Evolutionary conservation across 2,888 invertebrate species (phyloP).

Genomic region (Pollenia amentaria): DNA sequence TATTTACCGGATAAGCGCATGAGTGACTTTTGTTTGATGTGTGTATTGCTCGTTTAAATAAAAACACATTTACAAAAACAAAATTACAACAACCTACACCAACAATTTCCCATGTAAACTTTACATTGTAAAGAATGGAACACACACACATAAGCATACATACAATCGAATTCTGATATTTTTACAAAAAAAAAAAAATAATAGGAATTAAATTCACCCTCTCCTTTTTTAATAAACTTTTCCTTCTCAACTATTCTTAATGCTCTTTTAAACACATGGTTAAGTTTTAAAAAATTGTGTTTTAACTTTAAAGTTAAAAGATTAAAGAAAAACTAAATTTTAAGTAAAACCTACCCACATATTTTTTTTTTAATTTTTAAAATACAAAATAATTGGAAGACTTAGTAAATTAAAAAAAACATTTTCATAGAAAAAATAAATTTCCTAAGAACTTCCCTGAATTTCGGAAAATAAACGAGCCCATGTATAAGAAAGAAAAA

Average conservation of each 20-base stretch:
- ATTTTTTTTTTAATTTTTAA: too few relatives aligned
- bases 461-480: too few relatives aligned
- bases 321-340: conserved; percentile 47
- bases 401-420: neutral
- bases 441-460: too few relatives aligned
- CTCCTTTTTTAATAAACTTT: conserved; percentile 5
- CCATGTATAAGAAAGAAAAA: too few relatives aligned
- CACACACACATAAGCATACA: neutral
- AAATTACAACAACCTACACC: conserved; percentile 61
- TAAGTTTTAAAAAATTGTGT: conserved; percentile 10
- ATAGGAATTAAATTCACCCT: conserved; percentile 31
- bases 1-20: conserved; percentile 71
- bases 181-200: conserved; percentile 15
- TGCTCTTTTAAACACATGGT: conserved; percentile 7
- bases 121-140: conserved; percentile 5
- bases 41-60: neutral
- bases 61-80: conserved; percentile 38
- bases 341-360: conserved; percentile 5
- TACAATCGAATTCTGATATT: neutral
- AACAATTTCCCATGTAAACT: conserved; percentile 39
- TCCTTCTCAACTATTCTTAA: neutral
- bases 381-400: neutral
- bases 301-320: neutral
- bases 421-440: too few relatives aligned
- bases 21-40: conserved; percentile 67